Conservation (phyloP, 2,888 invertebrate species). For the Apamea crenata region DNA sequence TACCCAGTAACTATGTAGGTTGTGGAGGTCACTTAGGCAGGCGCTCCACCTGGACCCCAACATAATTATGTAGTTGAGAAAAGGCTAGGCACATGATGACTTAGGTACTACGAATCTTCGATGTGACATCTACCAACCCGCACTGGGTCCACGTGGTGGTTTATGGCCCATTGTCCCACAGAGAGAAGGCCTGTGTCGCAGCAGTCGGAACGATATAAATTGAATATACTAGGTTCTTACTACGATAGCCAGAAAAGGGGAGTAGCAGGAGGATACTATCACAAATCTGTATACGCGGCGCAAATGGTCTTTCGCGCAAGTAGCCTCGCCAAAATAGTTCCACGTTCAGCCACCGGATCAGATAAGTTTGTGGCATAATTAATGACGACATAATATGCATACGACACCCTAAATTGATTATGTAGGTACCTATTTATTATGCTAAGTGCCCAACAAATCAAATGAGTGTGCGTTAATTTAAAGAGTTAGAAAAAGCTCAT, state of each 20-base stretch:
- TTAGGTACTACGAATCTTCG: not conserved
- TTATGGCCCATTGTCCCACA: not conserved
- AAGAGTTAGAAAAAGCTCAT: not conserved
- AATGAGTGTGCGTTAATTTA: not conserved
- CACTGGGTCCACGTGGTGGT: not conserved
- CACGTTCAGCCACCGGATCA: no score
- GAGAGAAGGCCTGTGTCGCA: not conserved
- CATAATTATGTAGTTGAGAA: not conserved
- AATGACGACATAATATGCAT: not conserved
- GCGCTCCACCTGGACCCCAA: not conserved
- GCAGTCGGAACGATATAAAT: not conserved
- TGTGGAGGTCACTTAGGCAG: not conserved
- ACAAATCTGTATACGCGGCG: not conserved
- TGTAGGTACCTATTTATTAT: not conserved
- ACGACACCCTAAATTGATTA: not conserved
- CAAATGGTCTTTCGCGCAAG: not conserved
- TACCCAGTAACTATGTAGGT: not conserved
- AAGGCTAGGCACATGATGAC: not conserved
- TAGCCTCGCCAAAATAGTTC: no score
- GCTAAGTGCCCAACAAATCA: not conserved
- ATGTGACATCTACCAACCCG: not conserved
- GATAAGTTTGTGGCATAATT: no score
- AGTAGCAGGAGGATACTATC: not conserved
- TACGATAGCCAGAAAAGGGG: not conserved
- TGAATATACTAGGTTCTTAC: not conserved